Evolutionary conservation across 1,140 invertebrate species (phyloP), one percentile per base, ranked within the genome.

Genomic region (Papilio aristodemus): DNA sequence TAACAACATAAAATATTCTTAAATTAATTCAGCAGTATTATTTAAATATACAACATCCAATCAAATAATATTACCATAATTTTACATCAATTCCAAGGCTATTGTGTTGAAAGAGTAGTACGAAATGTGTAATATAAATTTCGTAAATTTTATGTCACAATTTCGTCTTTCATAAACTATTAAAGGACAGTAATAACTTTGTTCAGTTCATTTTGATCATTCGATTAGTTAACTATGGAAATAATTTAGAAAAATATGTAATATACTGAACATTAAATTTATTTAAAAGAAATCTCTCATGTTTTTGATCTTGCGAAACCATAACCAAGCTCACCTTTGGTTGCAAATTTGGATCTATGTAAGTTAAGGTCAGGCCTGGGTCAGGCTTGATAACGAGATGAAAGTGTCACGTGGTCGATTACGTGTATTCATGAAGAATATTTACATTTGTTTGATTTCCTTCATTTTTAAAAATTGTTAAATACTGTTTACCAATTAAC

Each of bases 131-230:
- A 11, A 54, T 22, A 22, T 54, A 22, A 19, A 11, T 50, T 50
- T 50, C 19, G 46, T 19, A 50, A 22, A 50, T 50, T 50, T 50
- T 32, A 17, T 22, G 46, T 50, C 17, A 50, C 10, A 50, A 50
- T 50, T 19, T n/a, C 10, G 10, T 46, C 11, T 50, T 17, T 32
- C 27, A 32, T 32, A 3, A n/a, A n/a, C n/a, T n/a, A n/a, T n/a
- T n/a, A n/a, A n/a, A n/a, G n/a, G n/a, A n/a, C n/a, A n/a, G 43
- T 46, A 17, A 19, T n/a, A n/a, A n/a, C n/a, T 17, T 46, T 8
- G 41, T 46, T 9, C 14, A 46, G 5, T 8, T 43, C 7, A n/a
- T 17, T 17, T 46, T 17, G 19, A 19, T 19, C 17, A 19, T 19
- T 46, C 43, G 43, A 46, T 46, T 46, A 46, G 17, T 19, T 17